Base-by-base conservation (phyloP, 2,888 invertebrate species). In the Tortrix viridana region DNA sequence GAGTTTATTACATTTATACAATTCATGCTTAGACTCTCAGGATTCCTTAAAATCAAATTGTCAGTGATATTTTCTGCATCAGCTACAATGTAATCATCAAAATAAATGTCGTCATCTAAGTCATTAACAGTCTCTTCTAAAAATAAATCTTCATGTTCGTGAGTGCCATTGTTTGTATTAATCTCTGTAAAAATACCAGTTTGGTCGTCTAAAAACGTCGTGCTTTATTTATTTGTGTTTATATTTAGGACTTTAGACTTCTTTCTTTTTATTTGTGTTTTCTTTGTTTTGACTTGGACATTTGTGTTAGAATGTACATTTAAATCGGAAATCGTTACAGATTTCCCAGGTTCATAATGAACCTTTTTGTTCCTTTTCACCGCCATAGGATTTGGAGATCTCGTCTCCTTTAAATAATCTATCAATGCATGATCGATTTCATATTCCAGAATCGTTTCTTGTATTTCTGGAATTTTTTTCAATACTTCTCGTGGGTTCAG, bases 321-420 rank as follows among this genome's bases (percentile, higher is more conserved):
- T 19, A 57, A 26, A 43, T 49, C 49, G 7, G 23, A 16, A 49
- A 22, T 38, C 32, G 47, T 32, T 19, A 56, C 56, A 12, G 56
- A 56, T 20, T 56, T 56, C 22, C 56, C 56, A 12, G 56, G 47
- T 19, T 56, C 56, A 3, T 5, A 14, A 56, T 47, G 18, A 16
- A 56, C 26, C 32, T 56, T 56, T 37, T 56, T 56, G 23, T 20
- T 37, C 22, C 50, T 50, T 20, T 16, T 16, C 20, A 47, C 47
- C 38, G 26, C n/a, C 38, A 60, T 53, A 9, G 60, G 60, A 16
- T 60, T 60, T 7, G 52, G 53, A n/a, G 53, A 7, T 49, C 60
- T 60, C 16, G 60, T 47, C 53, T 60, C 22, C 44, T 60, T 26
- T 46, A 60, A 38, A 37, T 60, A 60, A 53, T 60, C 48, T 14